phyloP scores from a whole-genome alignment of 2,888 invertebrate genomes.

The Synanthedon andrenaeformis region DNA sequence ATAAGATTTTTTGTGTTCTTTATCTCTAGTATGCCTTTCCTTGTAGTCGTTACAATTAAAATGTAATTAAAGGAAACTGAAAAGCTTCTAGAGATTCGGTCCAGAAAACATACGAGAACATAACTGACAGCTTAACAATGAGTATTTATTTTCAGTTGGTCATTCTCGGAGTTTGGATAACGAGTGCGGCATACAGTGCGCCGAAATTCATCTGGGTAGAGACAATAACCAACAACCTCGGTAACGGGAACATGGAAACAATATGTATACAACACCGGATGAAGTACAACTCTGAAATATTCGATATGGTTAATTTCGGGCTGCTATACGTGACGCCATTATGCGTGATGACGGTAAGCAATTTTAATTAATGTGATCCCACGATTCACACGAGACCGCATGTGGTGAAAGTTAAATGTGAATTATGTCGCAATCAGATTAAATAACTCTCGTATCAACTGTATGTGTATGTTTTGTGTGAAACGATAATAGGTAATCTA shows the following conservation, averaged over 20 bases:
- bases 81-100: too few relatives aligned
- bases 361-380: background rate
- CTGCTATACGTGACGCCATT: slow-evolving; percentile 86
- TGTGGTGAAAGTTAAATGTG: background rate
- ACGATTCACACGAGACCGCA: background rate
- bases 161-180: slow-evolving; percentile 83
- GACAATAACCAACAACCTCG: slow-evolving; percentile 74
- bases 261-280: slow-evolving; percentile 81
- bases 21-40: too few relatives aligned
- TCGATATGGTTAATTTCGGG: slow-evolving; percentile 85
- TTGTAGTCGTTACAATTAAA: too few relatives aligned
- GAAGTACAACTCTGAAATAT: slow-evolving; percentile 81
- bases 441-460: background rate
- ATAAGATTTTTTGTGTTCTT: too few relatives aligned
- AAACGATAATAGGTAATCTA: too few relatives aligned
- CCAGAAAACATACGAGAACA: too few relatives aligned
- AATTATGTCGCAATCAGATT: background rate
- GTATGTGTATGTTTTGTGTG: too few relatives aligned
- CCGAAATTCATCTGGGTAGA: slow-evolving; percentile 88
- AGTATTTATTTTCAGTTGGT: slow-evolving; percentile 67
- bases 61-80: too few relatives aligned
- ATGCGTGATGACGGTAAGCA: slow-evolving; percentile 80
- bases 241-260: slow-evolving; percentile 72
- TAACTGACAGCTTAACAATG: too few relatives aligned
- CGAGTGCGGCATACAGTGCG: slow-evolving; percentile 84